phyloP scores from a whole-genome alignment of 2,113 vertebrate species.

The Gobiocypris rarus region DNA sequence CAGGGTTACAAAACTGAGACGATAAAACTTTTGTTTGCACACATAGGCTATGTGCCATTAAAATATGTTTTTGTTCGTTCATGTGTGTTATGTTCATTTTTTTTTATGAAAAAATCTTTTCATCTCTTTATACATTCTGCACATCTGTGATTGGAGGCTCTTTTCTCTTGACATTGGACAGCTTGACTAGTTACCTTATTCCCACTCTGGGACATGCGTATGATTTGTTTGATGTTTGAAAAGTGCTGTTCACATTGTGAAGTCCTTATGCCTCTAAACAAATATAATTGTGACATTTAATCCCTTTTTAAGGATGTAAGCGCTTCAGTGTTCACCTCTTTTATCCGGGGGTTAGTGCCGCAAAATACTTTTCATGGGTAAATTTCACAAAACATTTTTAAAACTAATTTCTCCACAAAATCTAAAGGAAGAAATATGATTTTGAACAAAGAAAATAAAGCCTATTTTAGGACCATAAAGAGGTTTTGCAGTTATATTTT shows the following conservation, averaged over 20 bases:
- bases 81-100: too few relatives aligned
- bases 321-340: background rate
- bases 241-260: background rate
- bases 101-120: too few relatives aligned
- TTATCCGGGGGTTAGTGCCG: background rate
- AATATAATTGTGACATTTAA: conserved; percentile 8
- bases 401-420: background rate
- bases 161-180: background rate
- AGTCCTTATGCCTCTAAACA: background rate
- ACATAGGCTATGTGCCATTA: background rate
- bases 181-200: background rate
- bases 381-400: background rate
- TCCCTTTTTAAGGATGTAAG: background rate
- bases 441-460: background rate
- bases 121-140: conserved; percentile 9
- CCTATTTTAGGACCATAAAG: background rate
- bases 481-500: too few relatives aligned
- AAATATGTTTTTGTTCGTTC: too few relatives aligned
- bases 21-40: background rate
- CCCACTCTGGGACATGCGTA: background rate
- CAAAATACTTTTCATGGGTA: background rate
- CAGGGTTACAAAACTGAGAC: background rate
- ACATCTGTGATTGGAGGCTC: background rate
- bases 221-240: conserved; percentile 13
- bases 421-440: background rate